Percentiles rank a stretch among this genome's conserved stretches.
These are phyloP conservation scores for Dipodomys spectabilis DNA, from an alignment of 2,113 vertebrate genomes.

Conservation along the genomic window DNA sequence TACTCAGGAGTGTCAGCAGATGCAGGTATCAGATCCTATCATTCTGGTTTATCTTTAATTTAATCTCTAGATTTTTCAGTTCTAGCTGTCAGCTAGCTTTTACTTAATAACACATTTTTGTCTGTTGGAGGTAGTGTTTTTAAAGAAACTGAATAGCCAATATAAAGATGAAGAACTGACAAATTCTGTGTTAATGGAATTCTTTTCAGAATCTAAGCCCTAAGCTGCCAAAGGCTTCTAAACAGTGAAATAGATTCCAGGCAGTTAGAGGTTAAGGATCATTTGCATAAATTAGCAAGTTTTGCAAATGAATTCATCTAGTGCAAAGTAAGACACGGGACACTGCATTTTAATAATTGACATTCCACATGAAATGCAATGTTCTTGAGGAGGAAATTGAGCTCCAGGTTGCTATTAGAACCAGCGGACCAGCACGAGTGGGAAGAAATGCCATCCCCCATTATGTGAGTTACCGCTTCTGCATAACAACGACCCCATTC, in stretches of 20 bases:
- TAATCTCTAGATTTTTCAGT: constrained; percentile 69
- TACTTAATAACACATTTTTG: constrained; percentile 70
- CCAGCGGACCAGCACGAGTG: constrained; percentile 90
- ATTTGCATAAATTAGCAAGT: constrained; percentile 92
- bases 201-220: constrained; percentile 61
- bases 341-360: constrained; percentile 92
- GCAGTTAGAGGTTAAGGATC: constrained; percentile 88
- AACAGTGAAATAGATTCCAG: constrained; percentile 82
- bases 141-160: constrained; percentile 58
- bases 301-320: constrained; percentile 91
- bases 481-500: constrained; percentile 94
- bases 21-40: constrained; percentile 58
- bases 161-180: constrained; percentile 52
- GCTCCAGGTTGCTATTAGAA: constrained; percentile 94
- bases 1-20: constrained; percentile 63
- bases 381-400: constrained; percentile 92
- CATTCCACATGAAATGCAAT: constrained; percentile 91
- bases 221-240: constrained; percentile 66
- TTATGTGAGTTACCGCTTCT: constrained; percentile 89
- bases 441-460: constrained; percentile 91
- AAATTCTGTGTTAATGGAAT: constrained; percentile 50
- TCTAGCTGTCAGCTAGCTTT: constrained; percentile 12
- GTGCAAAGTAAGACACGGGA: constrained; percentile 91
- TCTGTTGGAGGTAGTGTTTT: not conserved
- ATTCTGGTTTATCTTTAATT: constrained; percentile 68